Conservation (phyloP, 2,888 invertebrate species). For the Drosophila mimica region DNA sequence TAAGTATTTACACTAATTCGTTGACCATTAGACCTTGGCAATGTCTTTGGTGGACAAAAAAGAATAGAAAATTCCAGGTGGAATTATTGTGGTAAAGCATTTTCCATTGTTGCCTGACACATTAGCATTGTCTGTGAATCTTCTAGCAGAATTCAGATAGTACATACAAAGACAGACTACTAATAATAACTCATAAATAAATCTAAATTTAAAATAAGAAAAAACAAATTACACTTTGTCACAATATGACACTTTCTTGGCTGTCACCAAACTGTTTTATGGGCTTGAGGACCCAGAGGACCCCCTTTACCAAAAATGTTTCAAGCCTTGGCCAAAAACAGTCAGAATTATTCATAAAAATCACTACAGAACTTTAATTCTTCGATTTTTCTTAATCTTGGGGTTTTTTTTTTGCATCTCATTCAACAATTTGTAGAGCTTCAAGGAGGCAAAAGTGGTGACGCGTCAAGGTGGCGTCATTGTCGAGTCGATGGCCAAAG, state of each 20-base stretch:
- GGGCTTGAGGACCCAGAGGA: neutral
- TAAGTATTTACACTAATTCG: constrained; percentile 12
- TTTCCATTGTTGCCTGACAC: neutral
- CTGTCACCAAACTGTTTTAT: neutral
- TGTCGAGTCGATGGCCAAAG: constrained; percentile 92
- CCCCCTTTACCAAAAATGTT: neutral
- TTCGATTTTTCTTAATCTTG: neutral
- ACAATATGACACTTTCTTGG: neutral
- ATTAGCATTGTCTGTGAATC: neutral
- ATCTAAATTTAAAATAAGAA: neutral
- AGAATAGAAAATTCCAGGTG: neutral
- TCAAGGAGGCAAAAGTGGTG: constrained; percentile 91
- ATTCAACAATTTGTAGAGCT: constrained; percentile 87
- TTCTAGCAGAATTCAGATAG: neutral
- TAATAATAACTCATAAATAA: neutral
- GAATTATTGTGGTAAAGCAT: neutral
- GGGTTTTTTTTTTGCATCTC: no score
- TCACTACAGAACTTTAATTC: neutral
- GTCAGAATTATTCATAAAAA: neutral
- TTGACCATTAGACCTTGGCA: constrained; percentile 9
- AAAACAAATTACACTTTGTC: neutral
- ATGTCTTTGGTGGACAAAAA: neutral
- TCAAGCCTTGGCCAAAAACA: neutral
- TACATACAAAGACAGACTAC: neutral
- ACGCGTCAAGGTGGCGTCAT: constrained; percentile 91